phyloP scores from a whole-genome alignment of 2,797 vertebrate genomes.

The Neosalanx taihuensis region DNA sequence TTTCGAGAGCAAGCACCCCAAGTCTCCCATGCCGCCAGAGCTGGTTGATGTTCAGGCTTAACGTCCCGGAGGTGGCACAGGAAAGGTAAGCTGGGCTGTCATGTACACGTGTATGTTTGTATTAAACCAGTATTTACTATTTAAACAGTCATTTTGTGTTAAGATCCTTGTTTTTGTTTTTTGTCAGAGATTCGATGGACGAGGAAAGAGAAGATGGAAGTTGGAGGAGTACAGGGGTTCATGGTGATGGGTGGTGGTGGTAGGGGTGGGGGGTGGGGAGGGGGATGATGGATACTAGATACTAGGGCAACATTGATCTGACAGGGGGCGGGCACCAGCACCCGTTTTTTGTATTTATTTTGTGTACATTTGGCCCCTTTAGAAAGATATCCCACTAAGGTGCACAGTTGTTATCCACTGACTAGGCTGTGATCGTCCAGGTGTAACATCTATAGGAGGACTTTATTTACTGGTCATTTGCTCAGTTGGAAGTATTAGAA shows the following conservation, averaged over 20 bases:
- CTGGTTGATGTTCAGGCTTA: conserved; percentile 80
- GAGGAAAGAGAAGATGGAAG: too few relatives aligned
- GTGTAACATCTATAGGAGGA: not conserved
- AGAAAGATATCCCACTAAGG: conserved; percentile 7
- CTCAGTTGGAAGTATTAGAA: not conserved
- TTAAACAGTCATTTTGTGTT: too few relatives aligned
- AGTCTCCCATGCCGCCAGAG: conserved; percentile 80
- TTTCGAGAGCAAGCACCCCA: conserved; percentile 86
- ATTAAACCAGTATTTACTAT: too few relatives aligned
- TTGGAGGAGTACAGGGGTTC: too few relatives aligned
- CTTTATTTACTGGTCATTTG: not conserved
- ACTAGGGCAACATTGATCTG: conserved; percentile 16
- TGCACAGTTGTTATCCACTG: conserved; percentile 36
- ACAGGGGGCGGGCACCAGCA: conserved; percentile 66
- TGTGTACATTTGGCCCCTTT: conserved; percentile 46
- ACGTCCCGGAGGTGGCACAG: conserved; percentile 32
- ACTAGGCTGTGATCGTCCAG: conserved; percentile 8
- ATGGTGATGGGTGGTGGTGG: too few relatives aligned
- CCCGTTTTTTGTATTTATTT: conserved; percentile 66
- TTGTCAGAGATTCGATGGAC: too few relatives aligned
- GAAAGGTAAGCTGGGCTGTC: conserved; percentile 43
- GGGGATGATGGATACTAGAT: conserved; percentile 27
- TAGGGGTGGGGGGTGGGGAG: not conserved
- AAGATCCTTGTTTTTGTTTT: too few relatives aligned
- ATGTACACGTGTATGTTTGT: not conserved